A percentile compares a stretch with the other conserved stretches of the same genome.
Evolutionary conservation across 2,888 invertebrate species (phyloP).

Genomic region (Phrixothrix hirtus): DNA sequence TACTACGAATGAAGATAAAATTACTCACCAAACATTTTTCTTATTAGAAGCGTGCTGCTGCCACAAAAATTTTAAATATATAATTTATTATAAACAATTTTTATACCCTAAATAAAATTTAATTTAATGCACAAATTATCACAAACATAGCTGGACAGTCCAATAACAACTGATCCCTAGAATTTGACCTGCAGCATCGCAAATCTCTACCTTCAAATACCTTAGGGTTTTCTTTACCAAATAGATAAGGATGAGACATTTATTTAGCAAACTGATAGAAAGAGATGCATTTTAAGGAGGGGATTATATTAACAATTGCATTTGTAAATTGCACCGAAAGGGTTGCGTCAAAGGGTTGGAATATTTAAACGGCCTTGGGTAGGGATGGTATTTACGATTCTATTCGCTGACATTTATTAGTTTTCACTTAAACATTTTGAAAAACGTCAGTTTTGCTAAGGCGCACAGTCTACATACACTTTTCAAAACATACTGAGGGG

Average conservation of each 20-base stretch:
- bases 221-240: slow-evolving; percentile 9
- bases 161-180: slow-evolving; percentile 9
- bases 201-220: slow-evolving; percentile 17
- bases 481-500: background rate
- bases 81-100: too few relatives aligned
- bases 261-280: slow-evolving; percentile 2
- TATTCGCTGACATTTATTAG: slow-evolving; percentile 12
- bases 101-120: too few relatives aligned
- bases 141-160: slow-evolving; percentile 2
- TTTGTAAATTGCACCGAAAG: slow-evolving; percentile 12
- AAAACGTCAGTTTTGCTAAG: too few relatives aligned
- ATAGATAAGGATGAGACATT: slow-evolving; percentile 7
- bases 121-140: background rate
- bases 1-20: too few relatives aligned
- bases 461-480: too few relatives aligned
- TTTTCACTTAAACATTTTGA: too few relatives aligned
- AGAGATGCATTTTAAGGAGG: slow-evolving; percentile 16
- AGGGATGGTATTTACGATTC: slow-evolving; percentile 15
- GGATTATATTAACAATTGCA: slow-evolving; percentile 13
- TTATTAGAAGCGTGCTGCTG: too few relatives aligned
- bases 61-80: too few relatives aligned
- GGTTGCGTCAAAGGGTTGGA: slow-evolving; percentile 25
- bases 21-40: slow-evolving; percentile 37
- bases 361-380: slow-evolving; percentile 1
- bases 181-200: slow-evolving; percentile 19